Evolutionary conservation across 2,888 invertebrate genomes (phyloP), one percentile per base, ranked within the genome.

Genomic region (Pseudococcus viburni): DNA sequence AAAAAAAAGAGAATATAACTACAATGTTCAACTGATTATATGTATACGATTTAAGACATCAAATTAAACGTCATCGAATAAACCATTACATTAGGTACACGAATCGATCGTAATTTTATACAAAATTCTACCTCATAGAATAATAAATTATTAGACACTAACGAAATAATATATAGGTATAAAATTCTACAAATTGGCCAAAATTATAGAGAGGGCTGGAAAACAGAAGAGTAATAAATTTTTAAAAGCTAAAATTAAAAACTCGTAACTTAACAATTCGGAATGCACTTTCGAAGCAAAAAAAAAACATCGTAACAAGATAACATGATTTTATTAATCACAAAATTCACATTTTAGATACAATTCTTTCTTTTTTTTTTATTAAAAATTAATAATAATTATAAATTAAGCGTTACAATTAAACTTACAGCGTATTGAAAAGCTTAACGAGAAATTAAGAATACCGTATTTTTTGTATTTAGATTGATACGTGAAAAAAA

Each of bases 331-430:
- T 73, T 73, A 73, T 73, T 73, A 73, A 73, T 73, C 73, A 73
- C 73, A 73, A 73, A 22, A 73, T 73, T 73, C 73, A 73, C 73
- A 73, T 33, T 73, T 73, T 73, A 64, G 73, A 73, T 73, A 73
- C 42, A 33, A 11, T 73, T 73, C n/a, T n/a, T 59, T 59, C 2
- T 6, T n/a, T 64, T 64, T 22, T 19, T 64, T 64, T 33, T 33
- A 33, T 33, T 64, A 64, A 59, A 59, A 22, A 64, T 73, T 73
- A 33, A 33, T 33, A 73, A 73, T 73, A 73, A 33, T 73, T 73
- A 73, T 73, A 73, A 73, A 73, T 83, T 83, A 83, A 46, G 80
- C 80, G 80, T 83, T 83, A 83, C 59, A 83, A 46, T 83, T 46
- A 19, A 83, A 46, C 80, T 83, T 83, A 83, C 19, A 46, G 80